Evolutionary conservation across 2,888 invertebrate species (phyloP).

Genomic region (Pedicia rivosa): DNA sequence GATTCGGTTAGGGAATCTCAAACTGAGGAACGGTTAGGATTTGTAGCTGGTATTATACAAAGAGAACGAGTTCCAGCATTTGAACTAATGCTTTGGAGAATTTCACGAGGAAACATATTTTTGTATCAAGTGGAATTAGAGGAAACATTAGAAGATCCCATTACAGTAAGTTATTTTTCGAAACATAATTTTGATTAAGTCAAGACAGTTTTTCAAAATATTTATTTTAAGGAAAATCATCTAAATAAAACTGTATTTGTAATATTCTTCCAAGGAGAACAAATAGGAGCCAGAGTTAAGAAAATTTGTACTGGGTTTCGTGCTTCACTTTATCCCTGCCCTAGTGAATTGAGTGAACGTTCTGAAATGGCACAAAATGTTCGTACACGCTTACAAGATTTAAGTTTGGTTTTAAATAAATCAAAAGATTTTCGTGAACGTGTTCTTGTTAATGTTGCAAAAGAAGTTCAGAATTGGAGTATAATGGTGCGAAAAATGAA

Average conservation of each 20-base stretch:
- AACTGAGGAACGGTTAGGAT: constrained; percentile 36
- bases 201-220: not conserved
- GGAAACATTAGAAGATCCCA: constrained; percentile 54
- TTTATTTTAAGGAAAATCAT: constrained; percentile 78
- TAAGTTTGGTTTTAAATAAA: constrained; percentile 72
- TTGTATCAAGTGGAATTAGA: constrained; percentile 62
- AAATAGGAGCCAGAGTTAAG: constrained; percentile 75
- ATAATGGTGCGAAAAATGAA: constrained; percentile 86
- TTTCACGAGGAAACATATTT: constrained; percentile 75
- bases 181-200: not conserved
- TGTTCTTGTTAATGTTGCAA: constrained; percentile 72
- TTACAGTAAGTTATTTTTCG: constrained; percentile 29
- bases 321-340: constrained; percentile 84
- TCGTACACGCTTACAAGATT: constrained; percentile 75
- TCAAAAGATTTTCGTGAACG: constrained; percentile 86
- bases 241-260: constrained; percentile 83
- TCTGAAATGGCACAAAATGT: constrained; percentile 84
- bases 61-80: constrained; percentile 68
- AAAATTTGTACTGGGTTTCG: constrained; percentile 90
- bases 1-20: constrained; percentile 11
- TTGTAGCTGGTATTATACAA: constrained; percentile 73
- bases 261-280: constrained; percentile 83
- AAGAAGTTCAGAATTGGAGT: constrained; percentile 77
- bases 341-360: constrained; percentile 67
- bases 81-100: constrained; percentile 77